Conservation (phyloP, 2,113 vertebrate species). For the Etheostoma spectabile region DNA sequence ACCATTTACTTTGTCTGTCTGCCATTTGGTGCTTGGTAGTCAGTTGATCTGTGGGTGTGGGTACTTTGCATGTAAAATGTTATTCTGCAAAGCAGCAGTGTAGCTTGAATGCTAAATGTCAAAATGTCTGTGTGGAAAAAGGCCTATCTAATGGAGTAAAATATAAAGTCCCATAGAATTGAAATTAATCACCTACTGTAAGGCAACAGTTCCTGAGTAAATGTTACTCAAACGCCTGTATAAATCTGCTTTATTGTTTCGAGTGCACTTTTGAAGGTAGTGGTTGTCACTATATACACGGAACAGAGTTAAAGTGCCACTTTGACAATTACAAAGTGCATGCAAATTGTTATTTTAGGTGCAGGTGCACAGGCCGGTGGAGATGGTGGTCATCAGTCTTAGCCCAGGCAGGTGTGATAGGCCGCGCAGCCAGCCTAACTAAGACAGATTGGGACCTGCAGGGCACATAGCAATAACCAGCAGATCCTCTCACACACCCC, state of each 20-base stretch:
- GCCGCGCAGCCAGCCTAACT: slow-evolving; percentile 70
- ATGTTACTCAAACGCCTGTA: not conserved
- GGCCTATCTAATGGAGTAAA: not conserved
- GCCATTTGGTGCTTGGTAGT: not conserved
- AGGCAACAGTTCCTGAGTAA: not conserved
- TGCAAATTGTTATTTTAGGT: slow-evolving; percentile 65
- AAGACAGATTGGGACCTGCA: slow-evolving; percentile 81
- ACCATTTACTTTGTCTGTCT: not conserved
- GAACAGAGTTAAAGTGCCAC: slow-evolving; percentile 54
- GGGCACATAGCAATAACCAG: slow-evolving; percentile 64
- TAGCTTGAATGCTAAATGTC: not conserved
- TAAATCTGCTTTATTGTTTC: slow-evolving; percentile 3
- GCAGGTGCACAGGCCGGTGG: slow-evolving; percentile 66
- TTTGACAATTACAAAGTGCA: slow-evolving; percentile 78
- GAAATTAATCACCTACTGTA: not conserved
- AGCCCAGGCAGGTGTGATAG: slow-evolving; percentile 62
- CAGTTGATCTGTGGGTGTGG: not conserved
- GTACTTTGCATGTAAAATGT: not conserved
- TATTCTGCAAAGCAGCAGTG: not conserved
- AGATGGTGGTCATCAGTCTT: slow-evolving; percentile 80
- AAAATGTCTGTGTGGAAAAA: not conserved
- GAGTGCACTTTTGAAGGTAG: not conserved
- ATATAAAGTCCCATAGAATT: not conserved
- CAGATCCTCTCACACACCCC: slow-evolving; percentile 61
- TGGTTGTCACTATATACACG: slow-evolving; percentile 5